Percentiles rank a stretch among this genome's conserved stretches.
Evolutionary conservation across 2,888 invertebrate genomes (phyloP).

Genomic region (Macropis europaea): DNA sequence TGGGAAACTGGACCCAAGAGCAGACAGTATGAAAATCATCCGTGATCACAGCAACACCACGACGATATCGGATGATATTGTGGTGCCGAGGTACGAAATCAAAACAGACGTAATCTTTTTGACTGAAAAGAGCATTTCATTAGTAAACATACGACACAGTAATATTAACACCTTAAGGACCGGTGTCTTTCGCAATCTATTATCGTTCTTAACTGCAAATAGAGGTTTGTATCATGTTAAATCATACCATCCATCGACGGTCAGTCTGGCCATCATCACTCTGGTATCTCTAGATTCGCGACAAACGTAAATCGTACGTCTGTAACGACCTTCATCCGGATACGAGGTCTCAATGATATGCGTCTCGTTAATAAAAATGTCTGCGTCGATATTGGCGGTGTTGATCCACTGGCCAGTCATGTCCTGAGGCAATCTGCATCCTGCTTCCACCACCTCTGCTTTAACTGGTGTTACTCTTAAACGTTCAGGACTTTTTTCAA

Average conservation of each 20-base stretch:
- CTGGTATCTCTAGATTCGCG: conserved; percentile 94
- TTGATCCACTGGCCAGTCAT: conserved; percentile 98
- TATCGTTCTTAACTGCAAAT: too few species aligned
- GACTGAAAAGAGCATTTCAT: conserved; percentile 82
- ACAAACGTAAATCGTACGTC: conserved; percentile 96
- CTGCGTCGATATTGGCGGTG: conserved; percentile 97
- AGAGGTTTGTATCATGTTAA: neutral
- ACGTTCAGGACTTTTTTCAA: conserved; percentile 95
- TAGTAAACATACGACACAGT: conserved; percentile 23
- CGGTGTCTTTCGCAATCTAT: too few species aligned
- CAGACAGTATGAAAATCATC: conserved; percentile 96
- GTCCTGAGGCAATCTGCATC: conserved; percentile 95
- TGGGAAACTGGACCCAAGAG: conserved; percentile 95
- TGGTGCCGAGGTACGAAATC: conserved; percentile 98
- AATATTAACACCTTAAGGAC: too few species aligned
- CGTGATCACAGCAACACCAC: conserved; percentile 93
- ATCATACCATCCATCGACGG: conserved; percentile 93
- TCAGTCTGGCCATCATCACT: conserved; percentile 97
- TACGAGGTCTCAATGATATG: conserved; percentile 98
- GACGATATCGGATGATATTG: conserved; percentile 95
- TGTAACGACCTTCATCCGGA: conserved; percentile 93
- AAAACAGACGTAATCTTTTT: conserved; percentile 98
- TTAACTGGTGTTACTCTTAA: conserved; percentile 93
- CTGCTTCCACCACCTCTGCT: conserved; percentile 93
- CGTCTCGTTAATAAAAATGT: conserved; percentile 95